Evolutionary conservation across 2,888 invertebrate species (phyloP), one percentile per base, ranked within the genome.

Genomic region (Hemistola chrysoprasaria): DNA sequence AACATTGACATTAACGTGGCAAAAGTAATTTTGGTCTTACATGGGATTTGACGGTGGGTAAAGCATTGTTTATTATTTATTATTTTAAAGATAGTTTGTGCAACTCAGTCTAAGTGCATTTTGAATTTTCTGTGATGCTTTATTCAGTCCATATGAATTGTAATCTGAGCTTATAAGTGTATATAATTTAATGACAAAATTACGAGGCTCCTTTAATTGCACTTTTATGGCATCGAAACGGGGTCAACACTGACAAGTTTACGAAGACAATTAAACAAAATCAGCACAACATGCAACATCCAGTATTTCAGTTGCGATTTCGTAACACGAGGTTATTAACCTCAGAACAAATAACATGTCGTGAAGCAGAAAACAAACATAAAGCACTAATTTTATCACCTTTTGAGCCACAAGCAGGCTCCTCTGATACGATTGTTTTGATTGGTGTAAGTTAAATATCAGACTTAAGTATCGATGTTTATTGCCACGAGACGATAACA

Each of bases 341-440:
- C 76, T 59, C 53, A 56, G 55, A 61, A 52, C 69, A 75, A 76
- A 75, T 65, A 68, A 37, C 54, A 57, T 60, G n/a, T n/a, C n/a
- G 64, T 70, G 59, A 53, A 47, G 44, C 44, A 51, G 45, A 49
- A 51, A 54, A 47, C 51, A 64, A 56, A 69, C 67, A 62, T 58
- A 62, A 67, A 72, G 75, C 67, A 75, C 65, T 75, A 78, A 80
- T 74, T 75, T 76, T 78, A 74, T 75, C 73, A 76, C 74, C 61
- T 73, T 59, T 52, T 40, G 38, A 55, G 52, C 56, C 54, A 63
- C 53, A 56, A 61, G 65, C 62, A 64, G 57, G 61, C 49, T 44
- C 46, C 26, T 56, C 58, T 56, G 62, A 64, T 66, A 55, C 50
- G 57, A 61, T 59, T 62, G 54, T 59, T 56, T 58, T 61, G 59